These are phyloP conservation scores for Campylorhamphus procurvoides DNA, from an alignment of 2,113 vertebrate genomes.

Conservation along the genomic window DNA sequence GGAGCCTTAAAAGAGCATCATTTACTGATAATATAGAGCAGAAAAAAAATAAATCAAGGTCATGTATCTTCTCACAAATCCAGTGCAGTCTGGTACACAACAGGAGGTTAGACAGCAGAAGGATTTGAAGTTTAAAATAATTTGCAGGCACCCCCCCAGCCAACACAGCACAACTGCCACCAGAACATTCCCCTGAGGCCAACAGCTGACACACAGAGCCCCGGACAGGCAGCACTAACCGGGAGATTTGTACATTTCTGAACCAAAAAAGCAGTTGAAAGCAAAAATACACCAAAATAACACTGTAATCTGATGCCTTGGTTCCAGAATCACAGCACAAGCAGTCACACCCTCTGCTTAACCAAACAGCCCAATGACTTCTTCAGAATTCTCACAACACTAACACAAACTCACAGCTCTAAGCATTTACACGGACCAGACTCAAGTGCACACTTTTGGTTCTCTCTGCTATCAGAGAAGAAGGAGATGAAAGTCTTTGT, in stretches of 20 bases:
- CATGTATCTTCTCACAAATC: not conserved
- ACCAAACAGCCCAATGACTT: not conserved
- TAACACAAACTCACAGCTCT: not conserved
- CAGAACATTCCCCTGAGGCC: not conserved
- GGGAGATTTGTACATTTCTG: not conserved
- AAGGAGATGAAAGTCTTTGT: not conserved
- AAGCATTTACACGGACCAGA: not conserved
- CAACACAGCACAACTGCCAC: not conserved
- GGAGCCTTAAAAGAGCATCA: not conserved
- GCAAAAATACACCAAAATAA: not conserved
- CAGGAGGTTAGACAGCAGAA: not conserved
- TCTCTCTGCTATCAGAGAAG: not conserved
- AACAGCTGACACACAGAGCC: not conserved
- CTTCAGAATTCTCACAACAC: not conserved
- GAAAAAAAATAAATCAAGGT: not conserved
- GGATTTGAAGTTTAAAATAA: not conserved
- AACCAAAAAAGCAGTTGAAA: not conserved
- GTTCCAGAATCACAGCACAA: not conserved
- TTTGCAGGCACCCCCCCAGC: not conserved
- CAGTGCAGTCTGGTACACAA: not conserved
- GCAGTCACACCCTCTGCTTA: not conserved
- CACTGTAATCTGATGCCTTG: not conserved
- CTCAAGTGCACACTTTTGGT: not conserved
- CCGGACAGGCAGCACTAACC: not conserved
- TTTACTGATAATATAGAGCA: not conserved